phyloP scores from a whole-genome alignment of 2,888 invertebrate species.

The Pecten maximus region DNA sequence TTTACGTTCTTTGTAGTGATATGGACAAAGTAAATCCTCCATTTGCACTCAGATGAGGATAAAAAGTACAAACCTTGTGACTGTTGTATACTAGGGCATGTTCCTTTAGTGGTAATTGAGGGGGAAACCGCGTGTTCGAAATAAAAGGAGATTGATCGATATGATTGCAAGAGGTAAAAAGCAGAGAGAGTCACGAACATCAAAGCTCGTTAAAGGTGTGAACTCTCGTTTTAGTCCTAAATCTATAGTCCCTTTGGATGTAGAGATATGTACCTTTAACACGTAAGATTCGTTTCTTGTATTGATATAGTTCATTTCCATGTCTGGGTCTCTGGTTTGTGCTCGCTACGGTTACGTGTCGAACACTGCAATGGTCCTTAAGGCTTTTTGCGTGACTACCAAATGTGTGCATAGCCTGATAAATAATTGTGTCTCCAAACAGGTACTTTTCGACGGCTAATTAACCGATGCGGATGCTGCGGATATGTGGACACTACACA shows the following conservation, averaged over 20 bases:
- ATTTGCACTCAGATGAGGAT: neutral
- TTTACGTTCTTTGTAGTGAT: neutral
- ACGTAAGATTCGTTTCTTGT: neutral
- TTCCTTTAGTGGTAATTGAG: neutral
- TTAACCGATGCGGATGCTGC: too few relatives aligned
- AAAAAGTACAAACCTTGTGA: neutral
- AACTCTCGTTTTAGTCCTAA: neutral
- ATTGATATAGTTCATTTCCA: neutral
- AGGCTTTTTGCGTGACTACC: neutral
- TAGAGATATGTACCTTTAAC: neutral
- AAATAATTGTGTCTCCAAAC: neutral
- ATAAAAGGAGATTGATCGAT: neutral
- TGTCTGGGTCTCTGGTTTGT: neutral
- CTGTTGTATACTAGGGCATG: neutral
- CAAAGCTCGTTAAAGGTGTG: neutral
- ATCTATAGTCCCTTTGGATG: constrained; percentile 29
- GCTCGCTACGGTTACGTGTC: neutral
- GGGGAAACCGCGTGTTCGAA: neutral
- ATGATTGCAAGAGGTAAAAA: neutral
- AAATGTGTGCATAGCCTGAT: neutral
- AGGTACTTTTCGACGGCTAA: neutral
- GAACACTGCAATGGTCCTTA: neutral
- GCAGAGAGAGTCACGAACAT: neutral
- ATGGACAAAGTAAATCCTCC: neutral
- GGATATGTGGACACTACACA: too few relatives aligned